Evolutionary conservation across 1,140 invertebrate species (phyloP).

Genomic region (Pogonognathellus flavescens): DNA sequence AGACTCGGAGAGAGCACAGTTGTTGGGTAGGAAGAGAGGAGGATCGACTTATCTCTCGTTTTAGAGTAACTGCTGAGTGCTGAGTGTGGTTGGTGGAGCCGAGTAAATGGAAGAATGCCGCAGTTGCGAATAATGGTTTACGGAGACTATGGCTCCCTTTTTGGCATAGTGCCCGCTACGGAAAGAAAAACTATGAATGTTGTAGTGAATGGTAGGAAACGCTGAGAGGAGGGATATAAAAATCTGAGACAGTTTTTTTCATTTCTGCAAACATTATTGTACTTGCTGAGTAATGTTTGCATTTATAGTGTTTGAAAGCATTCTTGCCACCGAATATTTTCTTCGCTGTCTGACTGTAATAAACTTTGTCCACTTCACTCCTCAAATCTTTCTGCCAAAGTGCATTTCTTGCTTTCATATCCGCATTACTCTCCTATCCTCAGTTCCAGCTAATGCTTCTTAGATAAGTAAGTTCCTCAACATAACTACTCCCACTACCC

Average conservation of each 20-base stretch:
- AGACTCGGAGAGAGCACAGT: slow-evolving; percentile 38
- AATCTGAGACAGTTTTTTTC: slow-evolving; percentile 58
- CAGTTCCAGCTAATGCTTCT: slow-evolving; percentile 31
- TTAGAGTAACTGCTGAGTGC: slow-evolving; percentile 53
- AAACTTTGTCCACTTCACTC: slow-evolving; percentile 59
- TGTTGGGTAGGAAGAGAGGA: slow-evolving; percentile 36
- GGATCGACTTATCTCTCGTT: slow-evolving; percentile 49
- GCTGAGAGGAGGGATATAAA: slow-evolving; percentile 57
- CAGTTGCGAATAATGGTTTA: slow-evolving; percentile 66
- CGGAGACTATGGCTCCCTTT: slow-evolving; percentile 59
- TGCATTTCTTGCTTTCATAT: slow-evolving; percentile 46
- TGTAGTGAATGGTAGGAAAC: slow-evolving; percentile 58
- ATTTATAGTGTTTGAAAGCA: slow-evolving; percentile 62
- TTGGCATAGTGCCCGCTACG: slow-evolving; percentile 62
- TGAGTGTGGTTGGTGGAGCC: slow-evolving; percentile 53
- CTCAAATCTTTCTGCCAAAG: slow-evolving; percentile 46
- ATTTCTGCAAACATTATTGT: slow-evolving; percentile 66
- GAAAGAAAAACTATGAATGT: slow-evolving; percentile 44
- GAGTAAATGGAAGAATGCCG: slow-evolving; percentile 61
- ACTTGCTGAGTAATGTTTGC: slow-evolving; percentile 64
- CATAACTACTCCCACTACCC: slow-evolving; percentile 14
- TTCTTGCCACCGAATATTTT: slow-evolving; percentile 62
- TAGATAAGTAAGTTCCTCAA: slow-evolving; percentile 48
- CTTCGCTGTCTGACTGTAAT: slow-evolving; percentile 59
- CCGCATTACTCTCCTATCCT: slow-evolving; percentile 30